Conservation (phyloP, 2,888 invertebrate species). For the Rotaria macrura region DNA sequence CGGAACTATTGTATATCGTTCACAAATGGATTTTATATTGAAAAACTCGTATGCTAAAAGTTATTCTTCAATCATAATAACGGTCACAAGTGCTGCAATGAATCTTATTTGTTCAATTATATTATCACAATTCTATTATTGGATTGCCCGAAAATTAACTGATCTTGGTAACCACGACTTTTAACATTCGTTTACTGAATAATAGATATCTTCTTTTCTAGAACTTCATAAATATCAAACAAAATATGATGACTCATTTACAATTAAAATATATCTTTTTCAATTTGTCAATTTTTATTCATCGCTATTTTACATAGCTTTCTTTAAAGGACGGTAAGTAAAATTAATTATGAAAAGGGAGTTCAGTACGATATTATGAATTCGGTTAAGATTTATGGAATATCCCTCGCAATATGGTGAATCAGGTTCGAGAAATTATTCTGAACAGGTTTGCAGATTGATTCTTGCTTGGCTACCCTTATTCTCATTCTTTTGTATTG, state of each 20-base stretch:
- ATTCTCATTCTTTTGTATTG: too few species aligned
- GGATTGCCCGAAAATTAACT: constrained; percentile 54
- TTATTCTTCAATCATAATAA: constrained; percentile 53
- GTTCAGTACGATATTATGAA: neutral
- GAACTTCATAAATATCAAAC: constrained; percentile 51
- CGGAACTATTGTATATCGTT: constrained; percentile 18
- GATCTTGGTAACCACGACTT: constrained; percentile 52
- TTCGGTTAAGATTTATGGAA: neutral
- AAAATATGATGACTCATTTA: constrained; percentile 50
- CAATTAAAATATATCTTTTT: constrained; percentile 50
- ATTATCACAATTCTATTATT: constrained; percentile 55
- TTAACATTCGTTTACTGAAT: neutral
- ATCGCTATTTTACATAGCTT: constrained; percentile 50
- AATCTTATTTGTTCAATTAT: constrained; percentile 56
- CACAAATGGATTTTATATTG: neutral
- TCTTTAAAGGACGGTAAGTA: constrained; percentile 50
- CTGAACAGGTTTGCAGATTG: neutral
- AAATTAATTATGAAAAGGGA: neutral
- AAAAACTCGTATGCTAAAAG: constrained; percentile 39
- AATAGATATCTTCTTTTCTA: too few species aligned
- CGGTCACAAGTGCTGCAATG: constrained; percentile 54
- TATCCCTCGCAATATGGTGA: neutral
- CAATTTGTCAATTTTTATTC: constrained; percentile 52
- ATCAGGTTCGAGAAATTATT: neutral
- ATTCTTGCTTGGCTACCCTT: neutral